phyloP scores from a whole-genome alignment of 2,113 vertebrate genomes.

The Irena cyanogastra region DNA sequence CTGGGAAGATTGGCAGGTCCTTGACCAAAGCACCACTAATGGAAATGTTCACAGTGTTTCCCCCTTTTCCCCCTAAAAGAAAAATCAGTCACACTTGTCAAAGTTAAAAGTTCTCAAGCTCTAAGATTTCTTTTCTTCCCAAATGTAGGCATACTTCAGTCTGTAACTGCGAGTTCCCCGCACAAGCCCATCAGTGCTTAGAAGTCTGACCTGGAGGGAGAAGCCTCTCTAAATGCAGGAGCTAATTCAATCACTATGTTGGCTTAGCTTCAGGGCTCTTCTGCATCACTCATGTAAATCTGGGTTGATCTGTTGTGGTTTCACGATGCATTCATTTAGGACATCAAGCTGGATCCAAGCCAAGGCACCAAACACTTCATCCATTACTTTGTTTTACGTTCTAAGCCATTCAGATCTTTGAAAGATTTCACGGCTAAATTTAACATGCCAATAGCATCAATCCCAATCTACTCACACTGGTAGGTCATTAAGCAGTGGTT shows the following conservation, averaged over 20 bases:
- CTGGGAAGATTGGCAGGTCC: constrained; percentile 13
- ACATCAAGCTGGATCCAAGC: constrained; percentile 44
- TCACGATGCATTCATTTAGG: constrained; percentile 40
- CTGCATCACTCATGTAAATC: constrained; percentile 46
- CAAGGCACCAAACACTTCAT: constrained; percentile 23
- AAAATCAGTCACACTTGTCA: constrained; percentile 44
- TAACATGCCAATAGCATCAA: not conserved
- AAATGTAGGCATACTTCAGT: not conserved
- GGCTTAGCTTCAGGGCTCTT: constrained; percentile 54
- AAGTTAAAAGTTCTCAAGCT: constrained; percentile 32
- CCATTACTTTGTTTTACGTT: constrained; percentile 8
- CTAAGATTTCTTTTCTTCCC: not conserved
- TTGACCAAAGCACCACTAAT: not conserved
- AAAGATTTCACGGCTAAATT: constrained; percentile 28
- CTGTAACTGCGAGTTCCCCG: not conserved
- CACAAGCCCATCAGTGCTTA: not conserved
- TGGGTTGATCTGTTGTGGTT: constrained; percentile 58
- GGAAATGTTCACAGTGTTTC: not conserved
- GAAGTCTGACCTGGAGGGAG: constrained; percentile 49
- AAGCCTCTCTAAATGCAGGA: constrained; percentile 37
- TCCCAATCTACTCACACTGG: not conserved
- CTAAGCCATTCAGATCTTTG: not conserved
- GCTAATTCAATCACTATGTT: constrained; percentile 62
- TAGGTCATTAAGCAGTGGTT: not conserved
- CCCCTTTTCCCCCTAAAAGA: not conserved